phyloP scores from a whole-genome alignment of 2,888 invertebrate species.

The Tethea ocularis region DNA sequence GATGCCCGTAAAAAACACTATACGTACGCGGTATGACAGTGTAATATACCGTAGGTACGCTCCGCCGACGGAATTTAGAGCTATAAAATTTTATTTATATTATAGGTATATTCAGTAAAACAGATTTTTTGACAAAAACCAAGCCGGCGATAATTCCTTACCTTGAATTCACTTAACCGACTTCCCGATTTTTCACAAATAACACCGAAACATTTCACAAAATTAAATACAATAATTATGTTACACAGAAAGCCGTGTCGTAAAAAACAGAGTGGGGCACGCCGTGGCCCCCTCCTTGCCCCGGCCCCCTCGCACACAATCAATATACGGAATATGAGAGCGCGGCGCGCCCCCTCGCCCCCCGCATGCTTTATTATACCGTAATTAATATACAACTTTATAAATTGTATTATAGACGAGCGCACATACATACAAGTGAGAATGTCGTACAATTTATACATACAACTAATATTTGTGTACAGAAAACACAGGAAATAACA shows the following conservation, averaged over 20 bases:
- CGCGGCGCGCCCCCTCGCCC: slow-evolving; percentile 82
- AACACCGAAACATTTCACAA: slow-evolving; percentile 84
- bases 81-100: slow-evolving; percentile 77
- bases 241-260: slow-evolving; percentile 85
- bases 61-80: slow-evolving; percentile 80
- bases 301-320: slow-evolving; percentile 84
- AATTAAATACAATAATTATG: slow-evolving; percentile 83
- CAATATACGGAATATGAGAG: slow-evolving; percentile 85
- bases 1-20: slow-evolving; percentile 84
- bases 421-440: slow-evolving; percentile 51
- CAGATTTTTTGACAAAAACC: slow-evolving; percentile 62
- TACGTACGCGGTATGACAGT: slow-evolving; percentile 84
- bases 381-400: slow-evolving; percentile 84
- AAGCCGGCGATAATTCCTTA: slow-evolving; percentile 68
- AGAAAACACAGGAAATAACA: slow-evolving; percentile 21
- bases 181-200: slow-evolving; percentile 80
- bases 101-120: slow-evolving; percentile 58
- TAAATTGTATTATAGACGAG: slow-evolving; percentile 68
- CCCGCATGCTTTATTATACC: slow-evolving; percentile 84
- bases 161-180: slow-evolving; percentile 75
- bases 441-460: slow-evolving; percentile 12
- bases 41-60: slow-evolving; percentile 82
- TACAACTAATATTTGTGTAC: slow-evolving; percentile 12
- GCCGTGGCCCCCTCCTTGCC: slow-evolving; percentile 83
- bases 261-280: slow-evolving; percentile 85